Conservation (phyloP, 2,113 vertebrate species). For the Tamias sibiricus region DNA sequence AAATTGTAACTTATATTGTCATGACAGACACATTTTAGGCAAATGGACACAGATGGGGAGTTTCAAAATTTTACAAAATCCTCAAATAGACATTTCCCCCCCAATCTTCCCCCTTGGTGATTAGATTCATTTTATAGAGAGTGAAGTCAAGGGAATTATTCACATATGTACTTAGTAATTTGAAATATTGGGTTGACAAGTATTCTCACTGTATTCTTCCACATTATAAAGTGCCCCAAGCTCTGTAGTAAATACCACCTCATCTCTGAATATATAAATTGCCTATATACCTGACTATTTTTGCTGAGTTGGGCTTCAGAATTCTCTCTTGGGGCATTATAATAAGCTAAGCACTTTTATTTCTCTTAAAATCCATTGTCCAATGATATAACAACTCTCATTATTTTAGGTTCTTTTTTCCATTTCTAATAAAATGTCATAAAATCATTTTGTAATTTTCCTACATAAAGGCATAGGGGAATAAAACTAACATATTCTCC, state of each 20-base stretch:
- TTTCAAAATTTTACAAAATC: conserved; percentile 48
- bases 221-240: conserved; percentile 65
- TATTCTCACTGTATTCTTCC: conserved; percentile 54
- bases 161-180: background rate
- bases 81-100: background rate
- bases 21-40: background rate
- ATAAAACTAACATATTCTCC: background rate
- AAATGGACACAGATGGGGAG: conserved; percentile 13
- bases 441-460: conserved; percentile 26
- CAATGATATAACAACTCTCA: conserved; percentile 35
- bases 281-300: conserved; percentile 42
- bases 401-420: conserved; percentile 32
- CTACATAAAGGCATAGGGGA: background rate
- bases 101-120: background rate
- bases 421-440: background rate
- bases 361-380: conserved; percentile 66
- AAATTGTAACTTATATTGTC: background rate
- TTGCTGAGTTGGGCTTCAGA: conserved; percentile 49
- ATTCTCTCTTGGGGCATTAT: conserved; percentile 62
- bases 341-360: conserved; percentile 42
- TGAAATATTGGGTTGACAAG: conserved; percentile 55
- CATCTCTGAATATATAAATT: conserved; percentile 42
- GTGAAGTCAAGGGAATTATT: conserved; percentile 17
- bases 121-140: conserved; percentile 35
- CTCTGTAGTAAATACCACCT: conserved; percentile 42